Percentiles rank a stretch among this genome's conserved stretches.
phyloP scores from a whole-genome alignment of 2,888 invertebrate genomes.

The Cataglyphis cursor region DNA sequence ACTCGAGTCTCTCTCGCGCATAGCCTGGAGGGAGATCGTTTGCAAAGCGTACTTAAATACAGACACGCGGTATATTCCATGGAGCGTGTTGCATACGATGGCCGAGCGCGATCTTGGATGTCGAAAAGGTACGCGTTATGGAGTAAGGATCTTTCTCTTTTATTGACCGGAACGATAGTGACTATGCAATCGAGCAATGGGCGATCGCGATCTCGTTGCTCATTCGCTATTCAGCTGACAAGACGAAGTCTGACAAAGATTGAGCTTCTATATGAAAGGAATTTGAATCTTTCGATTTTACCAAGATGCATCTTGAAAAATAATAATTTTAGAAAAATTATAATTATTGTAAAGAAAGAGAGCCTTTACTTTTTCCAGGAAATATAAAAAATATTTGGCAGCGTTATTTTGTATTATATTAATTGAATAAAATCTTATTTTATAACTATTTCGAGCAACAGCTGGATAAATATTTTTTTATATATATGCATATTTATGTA shows the following conservation, averaged over 20 bases:
- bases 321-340: background rate
- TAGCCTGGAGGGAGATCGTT: constrained; percentile 52
- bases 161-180: constrained; percentile 37
- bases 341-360: background rate
- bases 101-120: constrained; percentile 29
- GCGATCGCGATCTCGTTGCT: constrained; percentile 7
- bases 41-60: constrained; percentile 63
- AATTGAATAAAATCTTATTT: background rate
- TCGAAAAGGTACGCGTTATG: background rate
- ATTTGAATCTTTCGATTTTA: background rate
- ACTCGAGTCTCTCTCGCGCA: constrained; percentile 51
- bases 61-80: constrained; percentile 52
- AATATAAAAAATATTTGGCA: background rate
- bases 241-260: background rate
- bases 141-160: constrained; percentile 43
- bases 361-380: background rate
- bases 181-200: constrained; percentile 21
- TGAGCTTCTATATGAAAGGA: background rate
- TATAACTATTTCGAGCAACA: background rate
- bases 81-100: constrained; percentile 49
- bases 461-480: background rate
- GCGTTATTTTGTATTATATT: background rate
- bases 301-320: background rate
- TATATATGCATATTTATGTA: background rate
- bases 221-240: constrained; percentile 23